A percentile compares a stretch with the other conserved stretches of the same genome.
These are phyloP conservation scores for Drosophila ustulata DNA, from an alignment of 2,888 invertebrate species.

Conservation along the genomic window DNA sequence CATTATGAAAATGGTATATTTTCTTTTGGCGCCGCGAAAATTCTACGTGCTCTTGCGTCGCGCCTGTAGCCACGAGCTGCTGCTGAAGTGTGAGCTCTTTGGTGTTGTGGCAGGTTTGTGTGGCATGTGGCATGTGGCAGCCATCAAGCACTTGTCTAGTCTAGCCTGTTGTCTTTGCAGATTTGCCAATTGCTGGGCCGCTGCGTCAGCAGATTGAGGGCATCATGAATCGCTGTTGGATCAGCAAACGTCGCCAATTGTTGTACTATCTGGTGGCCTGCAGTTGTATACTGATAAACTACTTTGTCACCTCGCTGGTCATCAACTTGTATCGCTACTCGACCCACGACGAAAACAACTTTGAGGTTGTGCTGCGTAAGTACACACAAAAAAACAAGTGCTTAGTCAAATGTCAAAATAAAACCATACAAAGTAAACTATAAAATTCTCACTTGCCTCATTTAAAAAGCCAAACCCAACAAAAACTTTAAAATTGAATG, in stretches of 20 bases:
- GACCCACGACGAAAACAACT: conserved; percentile 35
- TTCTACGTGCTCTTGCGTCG: conserved; percentile 61
- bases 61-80: conserved; percentile 65
- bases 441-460: no score
- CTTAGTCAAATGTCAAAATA: no score
- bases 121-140: background rate
- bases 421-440: no score
- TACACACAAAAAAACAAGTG: background rate
- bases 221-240: conserved; percentile 72
- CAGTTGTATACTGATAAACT: conserved; percentile 56
- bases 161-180: conserved; percentile 41
- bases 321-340: conserved; percentile 62
- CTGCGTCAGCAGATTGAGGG: conserved; percentile 59
- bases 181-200: conserved; percentile 53
- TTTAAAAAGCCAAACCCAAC: no score
- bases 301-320: conserved; percentile 62
- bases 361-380: conserved; percentile 68
- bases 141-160: background rate
- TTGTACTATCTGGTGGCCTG: conserved; percentile 68
- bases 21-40: conserved; percentile 61
- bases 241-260: conserved; percentile 64
- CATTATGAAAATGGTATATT: conserved; percentile 69
- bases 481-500: no score
- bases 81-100: conserved; percentile 72
- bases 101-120: conserved; percentile 40